Conservation (phyloP, 2,797 vertebrate genomes). For the Bradypodion ventrale region DNA sequence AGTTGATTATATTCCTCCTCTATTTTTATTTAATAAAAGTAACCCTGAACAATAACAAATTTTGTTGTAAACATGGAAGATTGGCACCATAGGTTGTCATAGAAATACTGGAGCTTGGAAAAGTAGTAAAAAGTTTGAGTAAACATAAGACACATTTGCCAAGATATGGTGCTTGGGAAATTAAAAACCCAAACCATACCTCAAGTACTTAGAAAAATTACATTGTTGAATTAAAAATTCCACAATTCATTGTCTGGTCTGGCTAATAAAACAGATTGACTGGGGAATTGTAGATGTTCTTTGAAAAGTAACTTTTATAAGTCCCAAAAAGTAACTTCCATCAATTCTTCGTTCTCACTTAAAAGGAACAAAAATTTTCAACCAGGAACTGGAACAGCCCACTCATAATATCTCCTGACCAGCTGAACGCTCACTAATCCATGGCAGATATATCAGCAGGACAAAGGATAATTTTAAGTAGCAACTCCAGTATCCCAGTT, state of each 20-base stretch:
- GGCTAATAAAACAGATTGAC: no score
- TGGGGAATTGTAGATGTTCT: no score
- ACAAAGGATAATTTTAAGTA: background rate
- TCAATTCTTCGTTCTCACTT: no score
- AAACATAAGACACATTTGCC: no score
- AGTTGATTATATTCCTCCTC: conserved; percentile 24
- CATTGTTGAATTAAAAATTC: no score
- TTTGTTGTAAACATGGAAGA: background rate
- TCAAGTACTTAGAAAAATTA: no score
- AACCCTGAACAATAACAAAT: background rate
- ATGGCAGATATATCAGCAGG: background rate
- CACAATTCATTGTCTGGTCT: no score
- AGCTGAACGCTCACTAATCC: background rate
- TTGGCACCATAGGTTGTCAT: background rate
- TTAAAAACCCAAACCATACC: no score
- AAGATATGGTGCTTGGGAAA: no score
- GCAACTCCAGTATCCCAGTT: background rate
- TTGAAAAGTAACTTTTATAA: no score
- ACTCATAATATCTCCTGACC: background rate
- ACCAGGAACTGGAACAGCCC: background rate
- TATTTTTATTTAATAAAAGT: conserved; percentile 18
- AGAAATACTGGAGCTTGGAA: background rate
- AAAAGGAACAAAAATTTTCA: background rate
- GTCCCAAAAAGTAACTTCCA: no score
- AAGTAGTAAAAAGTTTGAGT: no score